A percentile compares a stretch with the other conserved stretches of the same genome.
Evolutionary conservation across 2,113 vertebrate species (phyloP).

Genomic region (Elephas maximus): DNA sequence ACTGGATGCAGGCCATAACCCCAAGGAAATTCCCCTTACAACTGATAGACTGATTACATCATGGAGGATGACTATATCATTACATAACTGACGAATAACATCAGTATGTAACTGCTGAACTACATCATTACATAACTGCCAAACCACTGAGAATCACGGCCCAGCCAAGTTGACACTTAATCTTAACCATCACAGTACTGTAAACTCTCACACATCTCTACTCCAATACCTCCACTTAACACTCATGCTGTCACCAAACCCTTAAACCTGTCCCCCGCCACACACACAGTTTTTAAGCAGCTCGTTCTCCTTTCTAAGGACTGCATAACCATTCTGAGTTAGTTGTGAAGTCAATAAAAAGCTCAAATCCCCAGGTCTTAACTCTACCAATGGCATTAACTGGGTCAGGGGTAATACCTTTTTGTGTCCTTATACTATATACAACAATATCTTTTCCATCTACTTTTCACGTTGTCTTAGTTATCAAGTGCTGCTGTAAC

Average conservation of each 20-base stretch:
- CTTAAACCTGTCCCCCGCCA: accelerated
- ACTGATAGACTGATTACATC: no score
- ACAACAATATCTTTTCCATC: background rate
- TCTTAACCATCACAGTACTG: background rate
- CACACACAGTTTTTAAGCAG: background rate
- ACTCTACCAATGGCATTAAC: background rate
- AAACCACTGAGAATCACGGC: no score
- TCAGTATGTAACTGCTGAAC: no score
- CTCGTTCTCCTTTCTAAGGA: background rate
- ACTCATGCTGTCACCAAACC: no score
- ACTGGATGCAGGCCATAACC: no score
- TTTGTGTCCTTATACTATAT: background rate
- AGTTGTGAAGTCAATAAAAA: background rate
- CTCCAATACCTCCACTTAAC: background rate
- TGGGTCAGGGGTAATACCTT: background rate
- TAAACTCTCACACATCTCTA: background rate
- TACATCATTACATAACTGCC: no score
- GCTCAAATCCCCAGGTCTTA: background rate
- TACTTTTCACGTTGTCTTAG: background rate
- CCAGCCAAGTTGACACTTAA: no score
- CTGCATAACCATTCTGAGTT: background rate
- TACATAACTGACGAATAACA: no score
- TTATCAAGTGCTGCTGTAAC: no score
- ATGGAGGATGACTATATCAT: no score
- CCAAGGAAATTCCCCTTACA: no score